Evolutionary conservation across 2,113 vertebrate genomes (phyloP).

Genomic region (Ramphastos sulfuratus): DNA sequence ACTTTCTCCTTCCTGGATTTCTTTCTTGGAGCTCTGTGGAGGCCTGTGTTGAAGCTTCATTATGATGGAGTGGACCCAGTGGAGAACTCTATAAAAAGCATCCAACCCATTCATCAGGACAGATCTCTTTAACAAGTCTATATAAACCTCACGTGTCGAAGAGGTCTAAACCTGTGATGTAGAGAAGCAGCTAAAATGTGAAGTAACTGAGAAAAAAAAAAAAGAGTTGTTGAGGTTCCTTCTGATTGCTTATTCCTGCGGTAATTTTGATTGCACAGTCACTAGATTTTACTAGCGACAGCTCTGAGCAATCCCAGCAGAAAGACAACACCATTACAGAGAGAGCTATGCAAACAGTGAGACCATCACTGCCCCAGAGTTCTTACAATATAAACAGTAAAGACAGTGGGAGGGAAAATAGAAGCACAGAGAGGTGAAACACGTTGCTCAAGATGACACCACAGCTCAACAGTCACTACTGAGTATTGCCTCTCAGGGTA

Average conservation of each 20-base stretch:
- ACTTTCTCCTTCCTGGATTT: constrained; percentile 56
- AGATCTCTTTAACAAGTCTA: constrained; percentile 49
- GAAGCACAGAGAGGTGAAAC: constrained; percentile 24
- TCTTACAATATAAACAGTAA: constrained; percentile 49
- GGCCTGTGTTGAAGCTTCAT: constrained; percentile 37
- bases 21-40: constrained; percentile 18
- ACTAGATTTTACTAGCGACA: neutral
- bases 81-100: constrained; percentile 56
- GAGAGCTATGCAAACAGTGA: constrained; percentile 31
- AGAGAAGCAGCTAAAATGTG: constrained; percentile 8
- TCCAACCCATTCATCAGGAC: constrained; percentile 57
- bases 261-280: neutral
- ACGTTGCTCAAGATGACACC: neutral
- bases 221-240: too few relatives aligned
- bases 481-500: neutral
- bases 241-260: neutral
- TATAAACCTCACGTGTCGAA: constrained; percentile 1
- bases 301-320: neutral
- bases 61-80: constrained; percentile 18
- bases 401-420: constrained; percentile 29
- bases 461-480: neutral
- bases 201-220: neutral
- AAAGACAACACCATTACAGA: neutral
- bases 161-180: constrained; percentile 29
- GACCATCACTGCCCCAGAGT: neutral